Percentiles rank a stretch among this genome's conserved stretches.
Evolutionary conservation across 2,113 vertebrate genomes (phyloP).

Genomic region (Galbula dea): DNA sequence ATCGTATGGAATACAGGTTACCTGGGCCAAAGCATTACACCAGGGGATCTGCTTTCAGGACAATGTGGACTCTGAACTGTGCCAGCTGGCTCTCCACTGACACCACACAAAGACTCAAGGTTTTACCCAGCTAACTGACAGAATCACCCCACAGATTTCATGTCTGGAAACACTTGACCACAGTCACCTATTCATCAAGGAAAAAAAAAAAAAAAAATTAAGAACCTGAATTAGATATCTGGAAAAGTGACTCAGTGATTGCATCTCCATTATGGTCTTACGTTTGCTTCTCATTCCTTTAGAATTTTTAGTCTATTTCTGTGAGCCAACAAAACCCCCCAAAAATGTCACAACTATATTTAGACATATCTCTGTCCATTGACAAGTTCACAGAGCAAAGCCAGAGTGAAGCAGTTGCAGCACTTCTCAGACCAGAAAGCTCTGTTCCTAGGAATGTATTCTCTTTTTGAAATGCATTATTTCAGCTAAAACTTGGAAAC

Average conservation of each 20-base stretch:
- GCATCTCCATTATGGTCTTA: background rate
- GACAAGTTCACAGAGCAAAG: background rate
- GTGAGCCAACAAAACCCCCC: background rate
- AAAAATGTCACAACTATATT: background rate
- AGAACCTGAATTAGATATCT: background rate
- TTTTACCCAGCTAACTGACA: background rate
- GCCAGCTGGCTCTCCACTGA: background rate
- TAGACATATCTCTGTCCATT: background rate
- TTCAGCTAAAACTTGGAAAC: background rate
- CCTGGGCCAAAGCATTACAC: no score
- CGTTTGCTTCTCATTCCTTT: background rate
- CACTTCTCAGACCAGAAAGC: background rate
- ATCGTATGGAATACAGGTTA: no score
- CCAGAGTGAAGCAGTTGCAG: background rate
- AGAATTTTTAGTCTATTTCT: background rate
- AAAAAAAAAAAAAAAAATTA: background rate
- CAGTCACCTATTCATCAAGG: background rate
- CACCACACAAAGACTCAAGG: background rate
- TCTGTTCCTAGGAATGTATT: background rate
- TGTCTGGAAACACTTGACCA: background rate
- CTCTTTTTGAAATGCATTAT: background rate
- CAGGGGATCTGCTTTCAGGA: background rate
- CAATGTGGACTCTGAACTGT: fast-evolving
- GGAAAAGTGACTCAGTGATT: background rate
- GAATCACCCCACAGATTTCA: background rate